Conservation (phyloP, 2,888 invertebrate genomes). For the Ornithoptera priamus region DNA sequence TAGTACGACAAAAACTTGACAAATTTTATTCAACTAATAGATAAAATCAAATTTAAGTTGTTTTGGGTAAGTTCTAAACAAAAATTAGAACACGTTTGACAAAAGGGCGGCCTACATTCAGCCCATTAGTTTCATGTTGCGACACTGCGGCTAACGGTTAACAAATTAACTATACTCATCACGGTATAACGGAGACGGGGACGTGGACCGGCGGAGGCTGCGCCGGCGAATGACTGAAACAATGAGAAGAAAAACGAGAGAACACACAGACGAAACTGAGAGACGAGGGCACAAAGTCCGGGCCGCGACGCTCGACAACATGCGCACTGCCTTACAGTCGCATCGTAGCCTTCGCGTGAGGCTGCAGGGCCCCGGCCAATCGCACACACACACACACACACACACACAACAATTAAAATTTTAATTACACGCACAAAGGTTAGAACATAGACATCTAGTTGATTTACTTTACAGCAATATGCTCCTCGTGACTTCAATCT, state of each 20-base stretch:
- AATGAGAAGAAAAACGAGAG: slow-evolving; percentile 9
- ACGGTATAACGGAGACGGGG: slow-evolving; percentile 12
- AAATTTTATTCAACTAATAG: neutral
- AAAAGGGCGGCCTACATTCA: slow-evolving; percentile 7
- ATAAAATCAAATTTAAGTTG: neutral
- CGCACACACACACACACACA: too few species aligned
- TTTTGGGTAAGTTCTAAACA: neutral
- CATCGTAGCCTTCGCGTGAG: too few species aligned
- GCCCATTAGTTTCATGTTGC: slow-evolving; percentile 7
- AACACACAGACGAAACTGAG: neutral
- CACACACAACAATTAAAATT: too few species aligned
- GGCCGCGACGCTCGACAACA: too few species aligned
- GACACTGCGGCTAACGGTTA: slow-evolving; percentile 18
- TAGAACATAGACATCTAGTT: too few species aligned
- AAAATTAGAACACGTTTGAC: slow-evolving; percentile 3
- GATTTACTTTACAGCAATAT: too few species aligned
- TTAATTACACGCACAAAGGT: too few species aligned
- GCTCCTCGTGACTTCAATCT: too few species aligned
- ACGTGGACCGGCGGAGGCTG: slow-evolving; percentile 6
- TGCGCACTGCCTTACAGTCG: too few species aligned
- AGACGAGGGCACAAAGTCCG: too few species aligned
- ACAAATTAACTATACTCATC: slow-evolving; percentile 19
- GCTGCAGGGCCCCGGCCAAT: too few species aligned
- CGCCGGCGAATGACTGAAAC: slow-evolving; percentile 14
- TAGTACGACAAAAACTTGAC: too few species aligned